Evolutionary conservation across 1,140 invertebrate species (phyloP), one percentile per base, ranked within the genome.

Genomic region (Druon quercuslanigerum): DNA sequence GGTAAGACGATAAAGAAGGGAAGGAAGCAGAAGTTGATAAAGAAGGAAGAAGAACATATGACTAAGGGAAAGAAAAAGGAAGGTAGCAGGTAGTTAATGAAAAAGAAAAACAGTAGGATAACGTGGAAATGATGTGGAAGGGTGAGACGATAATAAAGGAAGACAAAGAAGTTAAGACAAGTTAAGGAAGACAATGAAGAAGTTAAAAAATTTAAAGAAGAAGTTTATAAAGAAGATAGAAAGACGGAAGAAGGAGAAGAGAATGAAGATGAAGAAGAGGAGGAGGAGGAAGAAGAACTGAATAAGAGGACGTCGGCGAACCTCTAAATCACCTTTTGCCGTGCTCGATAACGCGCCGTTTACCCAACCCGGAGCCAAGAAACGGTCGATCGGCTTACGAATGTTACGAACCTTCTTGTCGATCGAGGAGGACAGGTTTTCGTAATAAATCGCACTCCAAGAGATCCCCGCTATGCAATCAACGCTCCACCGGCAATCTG

Each of bases 401-500:
- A 46, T 9, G 40, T 74, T 72, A 52, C 72, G 57, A 57, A 60
- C 72, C 76, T 77, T 52, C 71, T 82, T 79, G 79, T 81, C 78
- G 79, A 81, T 83, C 79, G 79, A 75, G 77, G 73, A 73, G 79
- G 82, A 80, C 80, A 84, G 78, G 78, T 83, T 82, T 76, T 51
- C 76, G 74, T 77, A 81, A 83, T 83, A 83, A 81, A 83, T 82
- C 82, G 80, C 72, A 51, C 73, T 66, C 51, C 52, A 60, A 73
- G 74, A 79, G 79, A 83, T 75, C 56, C 77, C 77, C 78, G 79
- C 82, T 83, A 81, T 83, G 79, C 82, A 83, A 83, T 83, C 79
- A 83, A 77, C 77, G 74, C 74, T 77, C 74, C 78, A 72, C 75
- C 66, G 75, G 73, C 77, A 76, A 80, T 78, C 72, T 76, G 71